These are phyloP conservation scores for Ovis canadensis DNA, from an alignment of 2,113 vertebrate species.

Conservation along the genomic window DNA sequence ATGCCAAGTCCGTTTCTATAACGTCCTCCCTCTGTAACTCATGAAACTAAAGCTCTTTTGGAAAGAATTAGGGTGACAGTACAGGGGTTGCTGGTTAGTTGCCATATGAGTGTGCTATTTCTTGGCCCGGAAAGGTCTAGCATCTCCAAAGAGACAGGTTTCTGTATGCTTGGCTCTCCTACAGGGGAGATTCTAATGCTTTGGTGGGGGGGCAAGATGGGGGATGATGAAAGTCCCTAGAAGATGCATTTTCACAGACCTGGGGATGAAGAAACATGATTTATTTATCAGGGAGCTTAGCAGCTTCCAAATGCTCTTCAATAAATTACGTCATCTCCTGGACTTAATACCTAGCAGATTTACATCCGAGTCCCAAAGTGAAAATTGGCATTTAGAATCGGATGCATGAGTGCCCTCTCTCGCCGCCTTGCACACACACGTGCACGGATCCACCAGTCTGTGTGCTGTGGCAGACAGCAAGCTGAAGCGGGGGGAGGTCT, in stretches of 20 bases:
- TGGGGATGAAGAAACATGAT: not conserved
- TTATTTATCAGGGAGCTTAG: slow-evolving; percentile 36
- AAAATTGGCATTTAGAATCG: slow-evolving; percentile 18
- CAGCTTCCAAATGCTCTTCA: not conserved
- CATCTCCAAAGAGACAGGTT: not conserved
- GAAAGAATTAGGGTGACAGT: not conserved
- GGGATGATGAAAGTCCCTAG: not conserved
- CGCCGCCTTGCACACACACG: too few relatives aligned
- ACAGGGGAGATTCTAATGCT: not conserved
- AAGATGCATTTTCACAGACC: not conserved
- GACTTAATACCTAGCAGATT: slow-evolving; percentile 20
- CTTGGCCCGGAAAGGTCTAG: not conserved
- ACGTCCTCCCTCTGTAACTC: not conserved
- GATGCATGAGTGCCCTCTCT: not conserved
- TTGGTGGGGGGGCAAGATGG: not conserved
- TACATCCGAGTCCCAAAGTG: slow-evolving; percentile 19
- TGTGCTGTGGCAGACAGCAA: not conserved
- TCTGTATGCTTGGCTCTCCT: not conserved
- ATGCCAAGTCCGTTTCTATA: not conserved
- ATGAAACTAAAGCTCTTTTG: not conserved
- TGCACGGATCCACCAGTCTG: rapidly evolving
- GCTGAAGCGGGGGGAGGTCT: not conserved
- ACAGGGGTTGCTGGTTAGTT: not conserved
- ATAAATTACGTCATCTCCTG: not conserved
- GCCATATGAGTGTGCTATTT: not conserved